Percentiles rank a stretch among this genome's conserved stretches.
Conservation (phyloP, 2,113 vertebrate species). For the Cinclus mexicanus region DNA sequence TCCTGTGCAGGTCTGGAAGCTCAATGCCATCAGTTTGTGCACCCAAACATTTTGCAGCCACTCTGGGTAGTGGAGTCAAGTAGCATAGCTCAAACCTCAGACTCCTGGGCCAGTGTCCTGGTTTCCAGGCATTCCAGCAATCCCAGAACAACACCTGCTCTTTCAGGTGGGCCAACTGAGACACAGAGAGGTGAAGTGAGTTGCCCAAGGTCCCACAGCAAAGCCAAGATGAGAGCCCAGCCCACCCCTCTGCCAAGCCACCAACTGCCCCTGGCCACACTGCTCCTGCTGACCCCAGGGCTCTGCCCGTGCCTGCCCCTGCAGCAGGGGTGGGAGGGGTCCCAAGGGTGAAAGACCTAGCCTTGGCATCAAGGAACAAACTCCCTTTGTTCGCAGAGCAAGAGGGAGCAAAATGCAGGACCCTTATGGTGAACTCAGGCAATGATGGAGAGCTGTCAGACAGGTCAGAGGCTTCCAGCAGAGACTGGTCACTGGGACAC, state of each 20-base stretch:
- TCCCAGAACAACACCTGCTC: not conserved
- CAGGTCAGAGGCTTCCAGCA: not conserved
- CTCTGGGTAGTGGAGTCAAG: not conserved
- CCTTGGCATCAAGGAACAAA: not conserved
- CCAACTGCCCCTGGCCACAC: not conserved
- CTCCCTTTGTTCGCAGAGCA: not conserved
- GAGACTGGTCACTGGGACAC: not conserved
- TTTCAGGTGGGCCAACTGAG: not conserved
- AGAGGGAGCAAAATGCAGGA: not conserved
- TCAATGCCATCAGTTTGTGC: not conserved
- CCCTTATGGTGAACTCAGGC: not conserved
- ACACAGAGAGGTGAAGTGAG: slow-evolving; percentile 48
- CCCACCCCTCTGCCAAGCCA: not conserved
- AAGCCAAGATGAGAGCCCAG: slow-evolving; percentile 43
- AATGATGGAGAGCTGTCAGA: not conserved
- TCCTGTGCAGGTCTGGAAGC: not conserved
- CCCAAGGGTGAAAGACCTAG: not conserved
- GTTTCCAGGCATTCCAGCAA: not conserved
- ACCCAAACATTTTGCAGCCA: not conserved
- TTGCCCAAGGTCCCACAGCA: not conserved
- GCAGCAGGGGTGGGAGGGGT: not conserved
- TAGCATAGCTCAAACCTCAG: not conserved
- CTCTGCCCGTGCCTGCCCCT: not conserved
- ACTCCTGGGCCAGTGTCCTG: not conserved
- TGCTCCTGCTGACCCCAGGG: not conserved